Percentiles rank a stretch among this genome's conserved stretches.
Evolutionary conservation across 2,113 vertebrate genomes (phyloP).

Genomic region (Panurus biarmicus): DNA sequence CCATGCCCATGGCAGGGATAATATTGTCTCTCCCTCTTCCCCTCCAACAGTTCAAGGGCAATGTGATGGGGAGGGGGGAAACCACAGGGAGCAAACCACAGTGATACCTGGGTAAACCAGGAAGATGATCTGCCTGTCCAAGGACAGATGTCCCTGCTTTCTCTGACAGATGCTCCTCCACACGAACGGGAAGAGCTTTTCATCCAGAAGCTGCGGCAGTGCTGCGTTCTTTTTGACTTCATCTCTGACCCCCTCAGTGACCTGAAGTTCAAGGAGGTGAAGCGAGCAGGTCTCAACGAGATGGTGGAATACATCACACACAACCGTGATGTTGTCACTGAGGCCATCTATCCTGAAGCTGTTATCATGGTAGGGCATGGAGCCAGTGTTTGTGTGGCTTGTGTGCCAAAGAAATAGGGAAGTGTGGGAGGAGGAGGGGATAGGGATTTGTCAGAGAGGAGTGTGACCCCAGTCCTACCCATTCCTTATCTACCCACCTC

Average conservation of each 20-base stretch:
- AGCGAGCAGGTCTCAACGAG: constrained; percentile 93
- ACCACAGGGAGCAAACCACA: not conserved
- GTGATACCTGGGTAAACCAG: not conserved
- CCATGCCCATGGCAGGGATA: not conserved
- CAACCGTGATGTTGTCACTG: constrained; percentile 89
- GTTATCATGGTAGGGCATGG: constrained; percentile 87
- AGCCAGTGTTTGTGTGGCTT: not conserved
- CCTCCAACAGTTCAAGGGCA: not conserved
- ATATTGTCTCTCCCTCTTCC: not conserved
- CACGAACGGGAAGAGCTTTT: constrained; percentile 91
- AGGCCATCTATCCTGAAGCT: constrained; percentile 94
- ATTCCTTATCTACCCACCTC: not conserved
- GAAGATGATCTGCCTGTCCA: not conserved
- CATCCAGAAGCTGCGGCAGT: constrained; percentile 95
- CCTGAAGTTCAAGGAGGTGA: constrained; percentile 97
- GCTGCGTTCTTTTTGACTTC: constrained; percentile 97
- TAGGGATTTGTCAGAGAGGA: not conserved
- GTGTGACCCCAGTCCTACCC: not conserved
- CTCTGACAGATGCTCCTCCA: constrained; percentile 78
- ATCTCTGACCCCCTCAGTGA: constrained; percentile 95
- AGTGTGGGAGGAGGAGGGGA: not conserved
- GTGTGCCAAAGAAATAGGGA: not conserved
- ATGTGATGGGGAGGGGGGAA: not conserved
- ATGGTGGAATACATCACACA: constrained; percentile 99
- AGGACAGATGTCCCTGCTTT: not conserved